Evolutionary conservation across 2,113 vertebrate genomes (phyloP), one percentile per base, ranked within the genome.

Genomic region (Mesembrinibis cayennensis): DNA sequence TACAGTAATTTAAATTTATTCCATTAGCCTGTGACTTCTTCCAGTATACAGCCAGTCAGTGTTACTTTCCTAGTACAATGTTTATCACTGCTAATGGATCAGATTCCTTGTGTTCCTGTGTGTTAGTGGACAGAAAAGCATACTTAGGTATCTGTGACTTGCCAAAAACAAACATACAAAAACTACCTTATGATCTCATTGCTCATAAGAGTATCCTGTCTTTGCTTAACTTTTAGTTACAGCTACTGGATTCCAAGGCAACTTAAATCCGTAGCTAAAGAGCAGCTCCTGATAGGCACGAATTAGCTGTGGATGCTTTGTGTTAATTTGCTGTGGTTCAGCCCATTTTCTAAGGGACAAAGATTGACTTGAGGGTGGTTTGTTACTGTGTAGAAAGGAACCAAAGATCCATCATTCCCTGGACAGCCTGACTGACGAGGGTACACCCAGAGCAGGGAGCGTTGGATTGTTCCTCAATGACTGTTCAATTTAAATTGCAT

Each of bases 71-170:
- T n/a, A 20, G 36, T 38, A 30, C 13, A 42, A 10, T 1, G 6
- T 30, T 59, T 45, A 7, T 40, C n/a, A 15, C 15, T 16, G 13
- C 52, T 58, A 22, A 20, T 42, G 47, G 44, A 36, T 32, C 45
- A 34, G 53, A 40, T n/a, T 36, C n/a, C 34, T 67, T 17, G 19
- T n/a, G 15, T 34, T 42, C 32, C 32, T 53, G 47, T 5, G 11
- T 23, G 27, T 36, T 47, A 20, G 30, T 25, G 22, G 47, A 16
- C 18, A n/a, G 52, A 45, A 47, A 53, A 55, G 30, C 45, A 29
- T 12, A 17, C 7, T 21, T 22, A 3, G 0, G 0, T 25, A 42
- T 11, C 34, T 1, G 6, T 59, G 47, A 61, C 53, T 61, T n/a
- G 56, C 42, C 55, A n/a, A 36, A 81, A 83, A 5, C 52, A n/a